phyloP scores from a whole-genome alignment of 2,113 vertebrate genomes.

The Archilochus colubris region DNA sequence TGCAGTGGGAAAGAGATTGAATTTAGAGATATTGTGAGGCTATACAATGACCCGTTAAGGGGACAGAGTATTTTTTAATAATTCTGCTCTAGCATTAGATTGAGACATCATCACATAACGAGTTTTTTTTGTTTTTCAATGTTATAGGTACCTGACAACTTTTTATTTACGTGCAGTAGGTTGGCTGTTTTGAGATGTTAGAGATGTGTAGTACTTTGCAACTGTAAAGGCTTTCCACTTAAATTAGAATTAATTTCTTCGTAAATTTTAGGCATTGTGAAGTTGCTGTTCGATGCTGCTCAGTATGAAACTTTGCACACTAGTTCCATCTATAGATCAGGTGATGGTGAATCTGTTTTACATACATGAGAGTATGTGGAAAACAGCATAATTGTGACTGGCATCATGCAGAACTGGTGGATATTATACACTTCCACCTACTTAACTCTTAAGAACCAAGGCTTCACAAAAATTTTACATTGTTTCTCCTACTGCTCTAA shows the following conservation, averaged over 20 bases:
- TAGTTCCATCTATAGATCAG: background rate
- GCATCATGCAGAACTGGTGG: background rate
- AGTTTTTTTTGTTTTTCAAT: rapidly evolving
- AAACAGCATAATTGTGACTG: background rate
- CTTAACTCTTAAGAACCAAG: background rate
- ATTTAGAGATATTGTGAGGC: background rate
- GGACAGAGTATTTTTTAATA: background rate
- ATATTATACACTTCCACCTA: background rate
- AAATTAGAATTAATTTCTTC: background rate
- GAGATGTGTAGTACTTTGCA: background rate
- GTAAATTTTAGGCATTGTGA: background rate
- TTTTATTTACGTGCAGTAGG: background rate
- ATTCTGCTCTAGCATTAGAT: background rate
- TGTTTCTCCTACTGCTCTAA: background rate
- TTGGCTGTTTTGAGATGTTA: background rate
- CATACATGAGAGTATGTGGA: background rate
- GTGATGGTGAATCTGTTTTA: background rate
- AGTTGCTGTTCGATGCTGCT: background rate
- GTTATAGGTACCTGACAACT: background rate
- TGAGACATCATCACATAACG: background rate
- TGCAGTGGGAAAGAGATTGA: background rate
- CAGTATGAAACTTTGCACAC: background rate
- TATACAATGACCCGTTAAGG: background rate
- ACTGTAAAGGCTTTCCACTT: background rate
- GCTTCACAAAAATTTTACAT: background rate